These are phyloP conservation scores for Irena cyanogastra DNA, from an alignment of 2,113 vertebrate species.

Conservation along the genomic window DNA sequence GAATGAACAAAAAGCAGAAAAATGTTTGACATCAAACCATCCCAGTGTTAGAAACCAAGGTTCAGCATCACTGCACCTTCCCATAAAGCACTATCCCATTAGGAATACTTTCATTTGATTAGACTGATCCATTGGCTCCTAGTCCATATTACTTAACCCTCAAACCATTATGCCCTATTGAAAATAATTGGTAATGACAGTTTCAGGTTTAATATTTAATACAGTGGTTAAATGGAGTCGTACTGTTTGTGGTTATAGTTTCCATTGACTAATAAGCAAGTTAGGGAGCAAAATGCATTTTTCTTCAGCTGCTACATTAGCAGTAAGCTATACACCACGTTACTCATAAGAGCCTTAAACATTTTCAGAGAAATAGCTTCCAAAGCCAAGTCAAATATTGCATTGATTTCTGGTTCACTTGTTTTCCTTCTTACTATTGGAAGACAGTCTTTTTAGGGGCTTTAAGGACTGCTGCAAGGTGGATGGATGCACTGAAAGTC, in stretches of 20 bases:
- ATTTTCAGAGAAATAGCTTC: constrained; percentile 16
- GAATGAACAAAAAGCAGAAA: constrained; percentile 12
- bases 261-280: constrained; percentile 60
- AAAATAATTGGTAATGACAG: constrained; percentile 69
- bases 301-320: constrained; percentile 31
- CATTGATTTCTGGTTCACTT: constrained; percentile 40
- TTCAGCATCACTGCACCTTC: constrained; percentile 24
- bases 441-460: neutral
- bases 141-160: constrained; percentile 60
- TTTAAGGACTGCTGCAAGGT: neutral
- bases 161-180: constrained; percentile 58
- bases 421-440: constrained; percentile 15
- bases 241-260: constrained; percentile 53
- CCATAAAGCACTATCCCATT: neutral
- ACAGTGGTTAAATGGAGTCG: constrained; percentile 50
- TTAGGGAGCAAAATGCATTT: constrained; percentile 6
- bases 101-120: constrained; percentile 66
- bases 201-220: constrained; percentile 70
- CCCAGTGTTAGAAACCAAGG: neutral
- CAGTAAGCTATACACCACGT: neutral
- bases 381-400: constrained; percentile 39
- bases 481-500: neutral
- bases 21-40: neutral
- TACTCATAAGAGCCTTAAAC: constrained; percentile 31
- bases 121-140: constrained; percentile 57